Evolutionary conservation across 2,113 vertebrate species (phyloP).

Genomic region (Atherinomorus stipes): DNA sequence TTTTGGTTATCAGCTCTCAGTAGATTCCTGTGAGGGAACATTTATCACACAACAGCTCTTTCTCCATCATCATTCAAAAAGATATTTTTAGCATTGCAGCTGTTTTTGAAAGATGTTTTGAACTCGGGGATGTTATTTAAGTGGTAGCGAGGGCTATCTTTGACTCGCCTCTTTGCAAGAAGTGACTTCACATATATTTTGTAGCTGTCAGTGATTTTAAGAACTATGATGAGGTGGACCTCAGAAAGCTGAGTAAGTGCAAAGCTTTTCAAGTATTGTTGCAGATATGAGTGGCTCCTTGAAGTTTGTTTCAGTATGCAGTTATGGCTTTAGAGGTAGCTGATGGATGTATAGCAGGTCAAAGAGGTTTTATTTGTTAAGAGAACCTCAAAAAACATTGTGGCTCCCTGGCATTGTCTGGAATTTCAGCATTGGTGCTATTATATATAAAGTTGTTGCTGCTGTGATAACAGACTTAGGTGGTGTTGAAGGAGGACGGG

Average conservation of each 20-base stretch:
- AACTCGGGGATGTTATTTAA: background rate
- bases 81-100: background rate
- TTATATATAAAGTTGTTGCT: constrained; percentile 64
- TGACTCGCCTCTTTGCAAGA: background rate
- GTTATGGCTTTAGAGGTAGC: constrained; percentile 33
- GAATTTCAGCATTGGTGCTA: constrained; percentile 41
- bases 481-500: constrained; percentile 44
- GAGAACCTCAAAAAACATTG: constrained; percentile 30
- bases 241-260: background rate
- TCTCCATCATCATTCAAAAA: background rate
- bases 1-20: constrained; percentile 10
- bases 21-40: background rate
- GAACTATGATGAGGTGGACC: background rate
- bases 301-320: constrained; percentile 27
- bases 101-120: background rate
- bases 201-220: background rate
- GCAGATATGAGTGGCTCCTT: constrained; percentile 4
- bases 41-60: background rate
- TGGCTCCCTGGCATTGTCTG: constrained; percentile 55
- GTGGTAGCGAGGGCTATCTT: background rate
- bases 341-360: constrained; percentile 45
- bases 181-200: background rate
- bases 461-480: constrained; percentile 52
- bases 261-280: constrained; percentile 7
- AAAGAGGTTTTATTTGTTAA: constrained; percentile 50